Evolutionary conservation across 2,888 invertebrate genomes (phyloP).

Genomic region (Halictus ligatus): DNA sequence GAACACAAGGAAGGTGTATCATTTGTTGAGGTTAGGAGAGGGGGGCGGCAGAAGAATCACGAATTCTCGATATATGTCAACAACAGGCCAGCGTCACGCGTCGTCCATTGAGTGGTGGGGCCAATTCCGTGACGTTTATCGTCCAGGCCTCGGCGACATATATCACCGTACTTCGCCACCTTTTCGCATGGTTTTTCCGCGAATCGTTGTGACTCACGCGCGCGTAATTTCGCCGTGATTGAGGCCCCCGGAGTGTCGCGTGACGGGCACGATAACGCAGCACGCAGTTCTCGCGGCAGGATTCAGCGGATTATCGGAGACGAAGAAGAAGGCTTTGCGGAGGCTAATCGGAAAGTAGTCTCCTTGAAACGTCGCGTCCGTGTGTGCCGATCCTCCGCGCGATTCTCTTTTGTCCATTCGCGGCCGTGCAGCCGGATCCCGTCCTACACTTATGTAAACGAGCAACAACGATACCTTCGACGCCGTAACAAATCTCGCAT

Average conservation of each 20-base stretch:
- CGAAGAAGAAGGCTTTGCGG: background rate
- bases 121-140: no score
- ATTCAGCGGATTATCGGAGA: conserved; percentile 26
- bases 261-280: background rate
- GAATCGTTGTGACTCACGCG: background rate
- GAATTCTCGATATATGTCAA: background rate
- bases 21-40: background rate
- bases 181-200: background rate
- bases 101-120: no score
- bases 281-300: background rate
- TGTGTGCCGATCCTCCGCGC: conserved; percentile 46
- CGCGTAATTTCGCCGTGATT: background rate
- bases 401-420: conserved; percentile 54
- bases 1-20: background rate
- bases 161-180: background rate
- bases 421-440: conserved; percentile 26
- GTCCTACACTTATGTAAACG: conserved; percentile 53
- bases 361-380: conserved; percentile 57
- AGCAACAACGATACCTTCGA: conserved; percentile 33
- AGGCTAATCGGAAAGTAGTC: conserved; percentile 51
- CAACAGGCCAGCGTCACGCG: no score
- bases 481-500: background rate
- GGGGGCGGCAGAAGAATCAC: background rate
- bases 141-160: no score
- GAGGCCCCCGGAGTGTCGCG: background rate